Evolutionary conservation across 2,888 invertebrate species (phyloP), one percentile per base, ranked within the genome.

Genomic region (Hanleya hanleyi): DNA sequence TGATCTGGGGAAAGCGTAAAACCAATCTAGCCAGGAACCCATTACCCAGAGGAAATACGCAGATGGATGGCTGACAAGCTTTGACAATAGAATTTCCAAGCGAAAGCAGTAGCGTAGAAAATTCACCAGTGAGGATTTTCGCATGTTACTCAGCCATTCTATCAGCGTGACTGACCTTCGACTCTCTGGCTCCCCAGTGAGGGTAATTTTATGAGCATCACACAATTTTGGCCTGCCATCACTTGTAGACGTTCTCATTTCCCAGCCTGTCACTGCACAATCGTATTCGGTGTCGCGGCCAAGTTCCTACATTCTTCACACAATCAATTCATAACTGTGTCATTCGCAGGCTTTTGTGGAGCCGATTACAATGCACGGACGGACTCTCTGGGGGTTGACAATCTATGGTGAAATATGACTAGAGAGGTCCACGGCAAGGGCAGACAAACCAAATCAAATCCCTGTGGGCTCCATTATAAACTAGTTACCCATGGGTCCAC

Each of bases 11-110:
- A 57, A 57, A 57, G 26, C 57, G 57, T 57, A 57, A 57, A 57
- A 57, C 57, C 57, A 57, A 57, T 57, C 57, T 57, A 32, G 57
- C 57, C 22, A 12, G 15, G 57, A 57, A 29, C 29, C 57, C 29
- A 57, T 57, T 57, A 57, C 57, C 57, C 57, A 57, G 57, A 57
- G 57, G 57, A 57, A 57, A 57, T 57, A 29, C 57, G 57, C 57
- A 57, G 57, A 57, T 57, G 57, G 57, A 22, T 57, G 32, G 57
- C 22, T 57, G 57, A 57, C 57, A 57, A 57, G 57, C 22, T 32
- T 57, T 57, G 57, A 57, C 57, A 57, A 57, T 57, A 57, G 57
- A 57, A 22, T 57, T 57, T 57, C 57, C 22, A 57, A 57, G 57
- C 57, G 29, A 32, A 29, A 22, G 57, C 57, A 57, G 22, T 15